phyloP scores from a whole-genome alignment of 2,113 vertebrate genomes.

The Puffinus mauretanicus region DNA sequence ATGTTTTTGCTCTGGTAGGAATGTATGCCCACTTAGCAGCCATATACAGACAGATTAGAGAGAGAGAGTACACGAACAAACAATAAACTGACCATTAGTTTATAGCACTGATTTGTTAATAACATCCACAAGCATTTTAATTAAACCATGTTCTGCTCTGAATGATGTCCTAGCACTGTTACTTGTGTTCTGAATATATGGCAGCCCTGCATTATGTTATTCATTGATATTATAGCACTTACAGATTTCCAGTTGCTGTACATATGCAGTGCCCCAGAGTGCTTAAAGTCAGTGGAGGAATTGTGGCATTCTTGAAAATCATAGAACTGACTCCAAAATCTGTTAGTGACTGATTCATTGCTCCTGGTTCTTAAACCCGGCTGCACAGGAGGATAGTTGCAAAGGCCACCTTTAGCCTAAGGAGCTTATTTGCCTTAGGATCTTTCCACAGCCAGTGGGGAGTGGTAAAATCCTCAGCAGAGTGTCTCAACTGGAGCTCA shows the following conservation, averaged over 20 bases:
- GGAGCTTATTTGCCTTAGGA: slow-evolving; percentile 5
- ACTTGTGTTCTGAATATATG: background rate
- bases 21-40: background rate
- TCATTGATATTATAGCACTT: background rate
- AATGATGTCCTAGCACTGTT: background rate
- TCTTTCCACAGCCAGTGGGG: background rate
- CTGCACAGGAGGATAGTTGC: background rate
- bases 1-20: background rate
- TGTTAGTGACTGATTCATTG: background rate
- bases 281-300: background rate
- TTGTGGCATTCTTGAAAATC: background rate
- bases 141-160: background rate
- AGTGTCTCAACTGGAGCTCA: background rate
- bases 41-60: background rate
- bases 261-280: rapidly evolving
- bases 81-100: background rate
- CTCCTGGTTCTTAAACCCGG: background rate
- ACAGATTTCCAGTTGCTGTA: background rate
- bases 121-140: background rate
- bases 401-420: background rate
- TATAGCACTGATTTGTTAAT: background rate
- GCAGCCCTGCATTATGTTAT: background rate
- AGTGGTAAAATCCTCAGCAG: background rate
- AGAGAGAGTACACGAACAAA: background rate
- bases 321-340: background rate